Evolutionary conservation across 1,140 invertebrate species (phyloP).

Genomic region (Akabosia matsudoensis): DNA sequence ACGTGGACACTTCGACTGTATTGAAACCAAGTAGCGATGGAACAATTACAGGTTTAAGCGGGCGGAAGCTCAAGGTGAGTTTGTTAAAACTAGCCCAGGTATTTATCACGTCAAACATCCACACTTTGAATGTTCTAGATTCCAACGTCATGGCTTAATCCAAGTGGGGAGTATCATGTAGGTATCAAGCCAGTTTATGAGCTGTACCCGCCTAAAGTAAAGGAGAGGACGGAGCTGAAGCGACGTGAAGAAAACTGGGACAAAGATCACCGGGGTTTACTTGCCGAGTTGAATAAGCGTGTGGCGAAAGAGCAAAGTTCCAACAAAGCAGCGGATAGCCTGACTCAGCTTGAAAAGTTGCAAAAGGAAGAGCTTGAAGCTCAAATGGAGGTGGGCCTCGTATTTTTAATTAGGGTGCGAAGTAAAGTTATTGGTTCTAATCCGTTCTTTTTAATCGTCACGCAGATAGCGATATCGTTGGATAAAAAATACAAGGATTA

Average conservation of each 20-base stretch:
- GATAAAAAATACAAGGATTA: slow-evolving; percentile 87
- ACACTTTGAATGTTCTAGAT: slow-evolving; percentile 70
- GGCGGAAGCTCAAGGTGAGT: slow-evolving; percentile 77
- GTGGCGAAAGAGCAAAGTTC: slow-evolving; percentile 24
- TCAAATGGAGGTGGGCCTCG: slow-evolving; percentile 71
- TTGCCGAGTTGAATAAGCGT: slow-evolving; percentile 57
- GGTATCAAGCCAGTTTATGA: slow-evolving; percentile 83
- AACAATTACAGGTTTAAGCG: slow-evolving; percentile 77
- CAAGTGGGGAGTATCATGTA: slow-evolving; percentile 73
- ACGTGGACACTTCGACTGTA: slow-evolving; percentile 83
- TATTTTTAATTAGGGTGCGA: too few species aligned
- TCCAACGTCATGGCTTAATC: slow-evolving; percentile 78
- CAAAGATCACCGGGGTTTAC: slow-evolving; percentile 68
- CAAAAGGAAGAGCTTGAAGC: slow-evolving; percentile 85
- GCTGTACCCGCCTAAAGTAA: slow-evolving; percentile 77
- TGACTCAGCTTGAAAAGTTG: slow-evolving; percentile 63
- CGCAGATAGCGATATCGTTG: slow-evolving; percentile 49
- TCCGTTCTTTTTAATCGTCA: too few species aligned
- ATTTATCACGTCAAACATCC: not conserved
- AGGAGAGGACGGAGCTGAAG: slow-evolving; percentile 78
- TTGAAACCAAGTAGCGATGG: slow-evolving; percentile 69
- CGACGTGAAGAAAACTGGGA: slow-evolving; percentile 83
- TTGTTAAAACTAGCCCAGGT: not conserved
- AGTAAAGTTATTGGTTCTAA: not conserved
- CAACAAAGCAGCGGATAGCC: slow-evolving; percentile 12